Conservation (phyloP, 2,888 invertebrate genomes). For the Orgyia antiqua region DNA sequence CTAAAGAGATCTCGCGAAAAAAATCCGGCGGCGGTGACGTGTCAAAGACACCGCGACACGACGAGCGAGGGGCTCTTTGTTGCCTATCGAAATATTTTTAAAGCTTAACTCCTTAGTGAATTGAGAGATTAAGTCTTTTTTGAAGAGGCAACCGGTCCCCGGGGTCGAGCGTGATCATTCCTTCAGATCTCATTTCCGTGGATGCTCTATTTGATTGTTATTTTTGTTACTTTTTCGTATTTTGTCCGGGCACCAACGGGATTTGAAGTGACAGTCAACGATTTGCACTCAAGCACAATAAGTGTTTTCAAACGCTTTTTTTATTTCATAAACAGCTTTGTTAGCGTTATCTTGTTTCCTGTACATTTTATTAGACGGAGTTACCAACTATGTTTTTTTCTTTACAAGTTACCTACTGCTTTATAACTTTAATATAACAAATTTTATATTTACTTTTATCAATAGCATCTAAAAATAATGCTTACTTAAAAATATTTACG, state of each 20-base stretch:
- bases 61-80: slow-evolving; percentile 66
- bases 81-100: slow-evolving; percentile 76
- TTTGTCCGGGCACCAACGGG: slow-evolving; percentile 55
- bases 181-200: slow-evolving; percentile 76
- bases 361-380: slow-evolving; percentile 35
- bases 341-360: slow-evolving; percentile 53
- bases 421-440: slow-evolving; percentile 5
- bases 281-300: slow-evolving; percentile 74
- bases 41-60: slow-evolving; percentile 75
- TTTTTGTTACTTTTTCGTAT: slow-evolving; percentile 72
- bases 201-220: slow-evolving; percentile 77
- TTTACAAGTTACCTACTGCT: slow-evolving; percentile 5
- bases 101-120: slow-evolving; percentile 79
- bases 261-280: slow-evolving; percentile 75
- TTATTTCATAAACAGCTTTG: slow-evolving; percentile 63
- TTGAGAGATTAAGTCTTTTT: slow-evolving; percentile 79
- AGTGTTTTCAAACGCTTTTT: slow-evolving; percentile 69
- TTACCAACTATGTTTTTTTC: slow-evolving; percentile 15
- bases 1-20: slow-evolving; percentile 67
- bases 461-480: too few relatives aligned
- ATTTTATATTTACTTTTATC: too few relatives aligned
- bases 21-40: slow-evolving; percentile 71
- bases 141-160: slow-evolving; percentile 80
- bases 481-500: too few relatives aligned
- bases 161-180: slow-evolving; percentile 75